phyloP scores from a whole-genome alignment of 2,888 invertebrate species.

The Apotomis capreana region DNA sequence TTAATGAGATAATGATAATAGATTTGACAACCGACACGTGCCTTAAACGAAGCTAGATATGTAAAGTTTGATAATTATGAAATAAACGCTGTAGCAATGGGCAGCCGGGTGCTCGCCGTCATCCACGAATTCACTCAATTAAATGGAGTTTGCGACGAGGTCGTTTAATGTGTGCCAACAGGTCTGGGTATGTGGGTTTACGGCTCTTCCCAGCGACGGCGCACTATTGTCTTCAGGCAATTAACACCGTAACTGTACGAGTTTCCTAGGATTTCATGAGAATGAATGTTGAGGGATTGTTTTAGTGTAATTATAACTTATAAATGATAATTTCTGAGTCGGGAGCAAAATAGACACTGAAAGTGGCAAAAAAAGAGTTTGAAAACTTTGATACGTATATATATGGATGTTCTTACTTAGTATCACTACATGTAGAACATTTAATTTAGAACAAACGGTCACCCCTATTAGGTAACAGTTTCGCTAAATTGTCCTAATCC shows the following conservation, averaged over 20 bases:
- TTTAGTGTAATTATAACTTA: conserved; percentile 20
- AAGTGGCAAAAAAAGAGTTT: background rate
- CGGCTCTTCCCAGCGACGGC: conserved; percentile 65
- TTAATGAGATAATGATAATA: too few species aligned
- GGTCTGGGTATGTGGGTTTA: conserved; percentile 77
- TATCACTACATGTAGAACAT: too few species aligned
- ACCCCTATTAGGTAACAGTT: too few species aligned
- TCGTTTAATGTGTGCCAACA: conserved; percentile 67
- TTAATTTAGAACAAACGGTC: too few species aligned
- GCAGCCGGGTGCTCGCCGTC: background rate
- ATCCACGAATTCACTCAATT: conserved; percentile 23
- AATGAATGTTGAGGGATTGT: conserved; percentile 49
- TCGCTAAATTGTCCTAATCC: too few species aligned
- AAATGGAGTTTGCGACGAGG: conserved; percentile 43
- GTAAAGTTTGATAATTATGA: background rate
- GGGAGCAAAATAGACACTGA: background rate
- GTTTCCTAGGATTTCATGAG: conserved; percentile 67
- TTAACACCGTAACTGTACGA: conserved; percentile 65
- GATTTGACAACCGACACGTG: background rate
- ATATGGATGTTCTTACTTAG: too few species aligned
- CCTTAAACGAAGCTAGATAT: too few species aligned
- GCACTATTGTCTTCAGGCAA: conserved; percentile 67
- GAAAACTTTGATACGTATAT: too few species aligned
- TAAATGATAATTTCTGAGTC: conserved; percentile 15
- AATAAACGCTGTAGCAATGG: background rate